Conservation (phyloP, 2,797 vertebrate species). For the Emys orbicularis region DNA sequence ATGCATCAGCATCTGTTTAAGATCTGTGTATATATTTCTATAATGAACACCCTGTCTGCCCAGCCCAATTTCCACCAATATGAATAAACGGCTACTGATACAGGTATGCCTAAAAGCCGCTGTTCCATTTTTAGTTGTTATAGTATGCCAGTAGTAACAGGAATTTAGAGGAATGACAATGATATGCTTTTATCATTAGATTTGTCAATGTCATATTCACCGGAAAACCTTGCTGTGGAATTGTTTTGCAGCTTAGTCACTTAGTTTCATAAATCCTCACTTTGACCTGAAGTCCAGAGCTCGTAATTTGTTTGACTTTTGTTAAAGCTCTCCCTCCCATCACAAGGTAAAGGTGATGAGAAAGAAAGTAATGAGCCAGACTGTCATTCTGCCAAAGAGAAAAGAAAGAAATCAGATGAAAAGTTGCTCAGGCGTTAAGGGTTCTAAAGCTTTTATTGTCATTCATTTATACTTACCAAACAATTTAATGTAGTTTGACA, state of each 20-base stretch:
- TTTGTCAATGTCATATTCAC: background rate
- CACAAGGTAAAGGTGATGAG: conserved; percentile 15
- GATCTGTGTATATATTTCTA: background rate
- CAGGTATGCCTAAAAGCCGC: rapidly evolving
- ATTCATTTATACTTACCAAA: conserved; percentile 72
- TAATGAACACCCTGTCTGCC: background rate
- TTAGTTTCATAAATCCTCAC: conserved; percentile 6
- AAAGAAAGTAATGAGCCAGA: conserved; percentile 18
- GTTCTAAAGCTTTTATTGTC: conserved; percentile 65
- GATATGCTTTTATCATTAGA: too few species aligned
- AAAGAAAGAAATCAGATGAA: conserved; percentile 56
- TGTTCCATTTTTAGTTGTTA: background rate
- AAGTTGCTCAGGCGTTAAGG: conserved; percentile 63
- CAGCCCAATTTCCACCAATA: background rate
- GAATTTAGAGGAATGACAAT: background rate
- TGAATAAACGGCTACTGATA: background rate
- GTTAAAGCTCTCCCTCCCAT: conserved; percentile 20
- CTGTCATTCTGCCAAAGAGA: conserved; percentile 37
- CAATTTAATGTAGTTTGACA: conserved; percentile 69
- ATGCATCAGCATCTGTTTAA: background rate
- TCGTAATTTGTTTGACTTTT: conserved; percentile 31
- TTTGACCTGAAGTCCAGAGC: background rate
- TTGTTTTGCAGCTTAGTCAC: background rate
- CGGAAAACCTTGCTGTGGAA: background rate
- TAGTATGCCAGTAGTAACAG: background rate